These are phyloP conservation scores for Phylloscopus trochiloides DNA, from an alignment of 2,113 vertebrate species.

Conservation along the genomic window DNA sequence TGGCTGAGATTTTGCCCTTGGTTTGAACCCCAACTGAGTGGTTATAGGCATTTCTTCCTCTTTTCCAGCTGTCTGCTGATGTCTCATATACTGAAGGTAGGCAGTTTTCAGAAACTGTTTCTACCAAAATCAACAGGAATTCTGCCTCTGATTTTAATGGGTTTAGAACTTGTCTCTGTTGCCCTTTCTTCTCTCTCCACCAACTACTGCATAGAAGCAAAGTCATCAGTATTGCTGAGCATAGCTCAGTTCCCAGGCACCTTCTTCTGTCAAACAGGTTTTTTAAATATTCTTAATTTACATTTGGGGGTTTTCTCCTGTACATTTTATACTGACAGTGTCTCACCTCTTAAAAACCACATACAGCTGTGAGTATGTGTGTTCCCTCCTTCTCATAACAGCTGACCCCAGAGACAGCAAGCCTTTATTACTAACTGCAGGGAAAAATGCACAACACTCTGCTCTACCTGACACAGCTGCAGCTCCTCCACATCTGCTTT, in stretches of 20 bases:
- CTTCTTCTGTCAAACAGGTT: conserved; percentile 8
- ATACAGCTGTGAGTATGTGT: not conserved
- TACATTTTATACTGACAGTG: not conserved
- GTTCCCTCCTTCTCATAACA: conserved; percentile 19
- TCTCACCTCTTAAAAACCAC: conserved; percentile 11
- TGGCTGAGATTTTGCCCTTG: not conserved
- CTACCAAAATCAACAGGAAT: not conserved
- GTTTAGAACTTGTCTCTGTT: not conserved
- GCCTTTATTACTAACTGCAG: not conserved
- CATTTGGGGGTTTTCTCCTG: not conserved
- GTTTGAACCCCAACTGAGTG: not conserved
- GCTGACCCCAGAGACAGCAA: not conserved
- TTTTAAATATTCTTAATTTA: conserved; percentile 36
- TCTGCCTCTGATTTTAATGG: not conserved
- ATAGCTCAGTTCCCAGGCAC: not conserved
- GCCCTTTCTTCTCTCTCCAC: not conserved
- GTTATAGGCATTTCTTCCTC: not conserved
- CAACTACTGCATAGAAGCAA: not conserved
- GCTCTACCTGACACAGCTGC: not conserved
- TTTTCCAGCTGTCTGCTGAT: not conserved
- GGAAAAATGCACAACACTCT: not conserved
- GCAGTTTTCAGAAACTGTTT: not conserved
- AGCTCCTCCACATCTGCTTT: not conserved
- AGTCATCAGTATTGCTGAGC: not conserved
- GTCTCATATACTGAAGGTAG: not conserved